Base-by-base conservation (phyloP, 1,140 invertebrate species). In the Eurosta solidaginis region DNA sequence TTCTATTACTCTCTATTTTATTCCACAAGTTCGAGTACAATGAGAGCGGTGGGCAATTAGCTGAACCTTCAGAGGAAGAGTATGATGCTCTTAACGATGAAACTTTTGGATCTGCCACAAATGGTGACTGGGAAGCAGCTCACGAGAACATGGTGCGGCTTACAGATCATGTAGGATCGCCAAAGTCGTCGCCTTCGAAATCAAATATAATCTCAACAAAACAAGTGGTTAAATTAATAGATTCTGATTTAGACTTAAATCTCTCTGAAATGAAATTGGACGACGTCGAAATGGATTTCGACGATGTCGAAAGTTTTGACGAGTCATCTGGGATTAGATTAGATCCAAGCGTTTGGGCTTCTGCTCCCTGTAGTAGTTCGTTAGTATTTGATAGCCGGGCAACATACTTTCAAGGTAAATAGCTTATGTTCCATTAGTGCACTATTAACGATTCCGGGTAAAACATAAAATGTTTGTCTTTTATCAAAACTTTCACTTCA, bases 71-170 rank as follows among this genome's bases (percentile, higher is more conserved):
- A 47, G 95, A 96, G 82, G 94, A 94, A 79, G 94, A 95, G 82
- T 96, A 96, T 88, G 95, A 96, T 90, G 93, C 95, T 1, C 90
- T 96, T 77, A 97, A 97, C 85, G 94, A 96, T 90, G 95, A 96
- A 88, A 97, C 96, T 1, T 96, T 97, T 89, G 95, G 95, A 47
- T 91, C 91, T 63, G 92, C 93, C 54, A 87, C 84, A 76, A 88
- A 88, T 77, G 92, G 92, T 77, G 93, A 94, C 85, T 95, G 94
- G 94, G 93, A 95, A 85, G 84, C 86, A 80, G 82, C 81, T 77
- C 87, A 88, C 80, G 87, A 88, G 82, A 84, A 82, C 68, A 78
- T 88, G n/a, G 87, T 88, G 22, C 83, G 82, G 42, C 81, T 87
- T 76, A 83, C 82, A 22, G 84, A 82, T 6, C 27, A 50, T 74